phyloP scores from a whole-genome alignment of 1,140 invertebrate genomes.

The Chelonus insularis region DNA sequence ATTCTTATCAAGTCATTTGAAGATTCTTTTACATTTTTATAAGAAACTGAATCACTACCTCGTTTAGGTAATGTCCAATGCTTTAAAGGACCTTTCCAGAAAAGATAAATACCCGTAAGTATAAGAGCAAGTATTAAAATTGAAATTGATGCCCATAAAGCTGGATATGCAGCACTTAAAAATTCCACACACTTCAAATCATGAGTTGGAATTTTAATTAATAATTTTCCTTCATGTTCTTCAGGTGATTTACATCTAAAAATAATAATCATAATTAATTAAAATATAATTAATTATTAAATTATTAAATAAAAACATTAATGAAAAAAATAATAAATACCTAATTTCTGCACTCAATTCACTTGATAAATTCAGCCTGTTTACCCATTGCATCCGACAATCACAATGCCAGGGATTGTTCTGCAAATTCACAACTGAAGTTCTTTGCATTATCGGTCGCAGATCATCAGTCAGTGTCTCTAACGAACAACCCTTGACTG shows the following conservation, averaged over 20 bases:
- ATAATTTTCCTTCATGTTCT: slow-evolving; percentile 34
- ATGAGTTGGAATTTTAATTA: slow-evolving; percentile 41
- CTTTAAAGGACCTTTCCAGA: slow-evolving; percentile 41
- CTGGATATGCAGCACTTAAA: slow-evolving; percentile 33
- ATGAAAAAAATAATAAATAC: slow-evolving; percentile 38
- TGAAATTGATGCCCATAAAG: slow-evolving; percentile 43
- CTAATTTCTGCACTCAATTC: slow-evolving; percentile 44
- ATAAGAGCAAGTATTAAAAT: slow-evolving; percentile 39
- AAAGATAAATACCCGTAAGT: slow-evolving; percentile 35
- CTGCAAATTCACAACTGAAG: slow-evolving; percentile 45
- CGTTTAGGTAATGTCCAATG: slow-evolving; percentile 46
- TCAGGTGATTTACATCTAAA: slow-evolving; percentile 46
- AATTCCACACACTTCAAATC: slow-evolving; percentile 46
- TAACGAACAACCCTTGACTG: slow-evolving; percentile 42
- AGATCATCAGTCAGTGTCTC: slow-evolving; percentile 42
- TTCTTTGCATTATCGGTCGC: slow-evolving; percentile 45
- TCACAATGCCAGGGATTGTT: slow-evolving; percentile 59
- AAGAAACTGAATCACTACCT: slow-evolving; percentile 49
- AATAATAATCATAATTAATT: slow-evolving; percentile 20
- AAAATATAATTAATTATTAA: background rate
- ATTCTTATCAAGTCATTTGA: slow-evolving; percentile 55
- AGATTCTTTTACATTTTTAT: slow-evolving; percentile 54
- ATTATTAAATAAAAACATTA: slow-evolving; percentile 4
- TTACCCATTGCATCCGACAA: slow-evolving; percentile 55
- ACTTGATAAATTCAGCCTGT: slow-evolving; percentile 38